phyloP scores from a whole-genome alignment of 2,888 invertebrate species.

The Andrena bucephala region DNA sequence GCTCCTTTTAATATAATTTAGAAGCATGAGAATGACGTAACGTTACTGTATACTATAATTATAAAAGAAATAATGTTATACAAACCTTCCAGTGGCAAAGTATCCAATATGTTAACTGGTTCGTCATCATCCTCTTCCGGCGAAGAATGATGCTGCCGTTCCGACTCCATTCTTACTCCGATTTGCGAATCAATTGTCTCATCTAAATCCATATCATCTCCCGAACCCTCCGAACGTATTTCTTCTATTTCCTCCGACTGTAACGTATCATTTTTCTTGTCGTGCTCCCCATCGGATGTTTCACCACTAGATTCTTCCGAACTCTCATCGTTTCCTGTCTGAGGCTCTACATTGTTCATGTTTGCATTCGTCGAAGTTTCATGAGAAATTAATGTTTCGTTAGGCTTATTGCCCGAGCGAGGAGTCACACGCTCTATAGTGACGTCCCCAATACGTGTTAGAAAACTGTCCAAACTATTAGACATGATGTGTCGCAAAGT shows the following conservation, averaged over 20 bases:
- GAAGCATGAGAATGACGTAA: constrained; percentile 12
- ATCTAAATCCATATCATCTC: constrained; percentile 83
- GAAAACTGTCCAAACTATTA: constrained; percentile 86
- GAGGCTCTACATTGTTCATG: constrained; percentile 74
- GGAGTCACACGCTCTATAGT: constrained; percentile 86
- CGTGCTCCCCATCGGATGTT: constrained; percentile 80
- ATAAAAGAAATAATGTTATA: constrained; percentile 29
- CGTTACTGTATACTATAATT: constrained; percentile 9
- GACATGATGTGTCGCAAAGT: constrained; percentile 77
- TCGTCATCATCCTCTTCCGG: constrained; percentile 81
- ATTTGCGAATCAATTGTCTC: constrained; percentile 84
- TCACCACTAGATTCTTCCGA: constrained; percentile 85
- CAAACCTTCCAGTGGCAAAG: constrained; percentile 81
- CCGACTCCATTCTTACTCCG: constrained; percentile 81
- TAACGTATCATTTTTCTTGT: constrained; percentile 74
- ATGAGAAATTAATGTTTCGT: constrained; percentile 67
- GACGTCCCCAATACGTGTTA: constrained; percentile 87
- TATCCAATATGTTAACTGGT: constrained; percentile 83
- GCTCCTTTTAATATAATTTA: constrained; percentile 74
- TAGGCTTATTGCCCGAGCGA: constrained; percentile 74
- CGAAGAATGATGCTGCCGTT: constrained; percentile 73
- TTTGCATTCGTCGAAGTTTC: constrained; percentile 68
- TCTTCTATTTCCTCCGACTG: constrained; percentile 80
- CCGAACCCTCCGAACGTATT: constrained; percentile 82
- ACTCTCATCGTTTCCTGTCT: constrained; percentile 79